A percentile compares a stretch with the other conserved stretches of the same genome.
Evolutionary conservation across 2,113 vertebrate species (phyloP).

Genomic region (Solenodon paradoxus): DNA sequence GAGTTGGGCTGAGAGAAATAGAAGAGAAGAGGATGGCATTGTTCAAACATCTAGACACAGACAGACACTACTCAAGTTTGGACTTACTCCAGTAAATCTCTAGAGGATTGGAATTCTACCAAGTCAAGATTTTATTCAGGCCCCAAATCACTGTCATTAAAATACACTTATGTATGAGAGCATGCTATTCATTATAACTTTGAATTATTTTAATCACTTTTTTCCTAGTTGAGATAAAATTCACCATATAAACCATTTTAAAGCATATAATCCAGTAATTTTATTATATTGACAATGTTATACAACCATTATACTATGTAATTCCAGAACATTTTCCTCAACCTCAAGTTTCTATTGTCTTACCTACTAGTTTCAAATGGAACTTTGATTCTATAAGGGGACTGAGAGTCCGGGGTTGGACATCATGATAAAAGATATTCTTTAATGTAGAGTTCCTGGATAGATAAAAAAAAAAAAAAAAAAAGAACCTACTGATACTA

Average conservation of each 20-base stretch:
- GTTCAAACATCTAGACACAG: not conserved
- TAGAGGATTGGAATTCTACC: not conserved
- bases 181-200: not conserved
- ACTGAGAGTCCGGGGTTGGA: no score
- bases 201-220: not conserved
- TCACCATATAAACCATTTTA: not conserved
- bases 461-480: no score
- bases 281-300: not conserved
- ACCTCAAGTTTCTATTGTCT: not conserved
- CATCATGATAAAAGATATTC: not conserved
- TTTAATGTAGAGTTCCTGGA: no score
- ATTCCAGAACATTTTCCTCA: not conserved
- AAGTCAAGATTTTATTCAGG: conserved; percentile 26
- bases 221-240: not conserved
- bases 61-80: not conserved
- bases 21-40: not conserved
- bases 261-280: not conserved
- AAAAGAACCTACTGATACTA: no score
- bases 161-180: not conserved
- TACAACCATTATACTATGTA: not conserved
- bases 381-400: not conserved
- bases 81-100: not conserved
- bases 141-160: conserved; percentile 8
- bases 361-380: not conserved
- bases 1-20: not conserved